A percentile compares a stretch with the other conserved stretches of the same genome.
Conservation (phyloP, 2,113 vertebrate species). For the Gambusia holbrooki region DNA sequence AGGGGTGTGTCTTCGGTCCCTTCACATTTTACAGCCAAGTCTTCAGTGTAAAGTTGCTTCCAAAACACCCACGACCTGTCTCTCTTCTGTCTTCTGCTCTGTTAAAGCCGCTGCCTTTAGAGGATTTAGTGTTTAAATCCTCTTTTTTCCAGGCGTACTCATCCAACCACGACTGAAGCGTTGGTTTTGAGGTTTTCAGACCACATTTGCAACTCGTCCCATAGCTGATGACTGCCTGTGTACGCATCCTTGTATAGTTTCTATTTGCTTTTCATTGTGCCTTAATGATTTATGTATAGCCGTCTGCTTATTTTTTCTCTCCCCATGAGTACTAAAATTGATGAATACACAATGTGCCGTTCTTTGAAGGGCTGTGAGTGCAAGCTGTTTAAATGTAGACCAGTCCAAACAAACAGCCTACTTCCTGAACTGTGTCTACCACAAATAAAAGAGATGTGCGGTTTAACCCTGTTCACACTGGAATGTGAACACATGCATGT, state of each 20-base stretch:
- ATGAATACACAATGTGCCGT: constrained; percentile 70
- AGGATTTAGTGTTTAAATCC: constrained; percentile 65
- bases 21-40: constrained; percentile 76
- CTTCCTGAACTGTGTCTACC: constrained; percentile 62
- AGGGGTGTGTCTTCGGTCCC: constrained; percentile 73
- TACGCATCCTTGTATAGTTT: constrained; percentile 48
- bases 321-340: constrained; percentile 65
- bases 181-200: constrained; percentile 57
- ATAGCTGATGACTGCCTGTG: constrained; percentile 46
- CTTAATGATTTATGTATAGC: constrained; percentile 76
- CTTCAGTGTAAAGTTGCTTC: constrained; percentile 69
- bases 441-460: constrained; percentile 51
- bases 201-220: constrained; percentile 53
- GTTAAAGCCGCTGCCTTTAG: constrained; percentile 62
- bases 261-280: constrained; percentile 65
- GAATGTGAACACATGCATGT: constrained; percentile 39
- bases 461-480: constrained; percentile 37
- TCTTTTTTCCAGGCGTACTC: constrained; percentile 49
- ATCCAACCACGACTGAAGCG: constrained; percentile 30
- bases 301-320: constrained; percentile 72
- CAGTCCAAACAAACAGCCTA: constrained; percentile 74
- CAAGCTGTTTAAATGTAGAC: constrained; percentile 72
- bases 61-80: constrained; percentile 67
- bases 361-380: constrained; percentile 68
- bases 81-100: constrained; percentile 57